Base-by-base conservation (phyloP, 1,140 invertebrate genomes). In the Drosophila yakuba region DNA sequence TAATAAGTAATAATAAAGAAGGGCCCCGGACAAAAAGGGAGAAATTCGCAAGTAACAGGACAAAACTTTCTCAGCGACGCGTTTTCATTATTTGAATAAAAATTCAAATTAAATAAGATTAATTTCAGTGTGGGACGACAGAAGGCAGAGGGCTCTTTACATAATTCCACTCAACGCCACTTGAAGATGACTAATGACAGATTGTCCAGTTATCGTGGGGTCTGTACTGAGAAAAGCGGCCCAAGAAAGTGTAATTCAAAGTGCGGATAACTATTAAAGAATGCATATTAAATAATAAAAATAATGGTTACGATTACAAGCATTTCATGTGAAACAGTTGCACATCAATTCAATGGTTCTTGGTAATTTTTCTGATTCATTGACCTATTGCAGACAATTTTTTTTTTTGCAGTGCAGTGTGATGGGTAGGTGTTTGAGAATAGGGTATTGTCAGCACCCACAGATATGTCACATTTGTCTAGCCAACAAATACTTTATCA, bases 101-200 rank as follows among this genome's bases (percentile, higher is more conserved):
- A 86, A 79, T 80, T 88, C 79, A 88, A 88, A 88, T 88, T 80
- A 88, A 89, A 83, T 83, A 89, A 89, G 84, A 88, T 89, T 88
- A 78, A 88, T 88, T 89, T 82, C 60, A 38, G 55, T 35, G 50
- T 41, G 17, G 35, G 17, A 20, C 8, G 35, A 20, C 25, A 43
- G 41, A 17, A 17, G 32, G 32, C 15, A 11, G 36, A 17, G 38
- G 15, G 48, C 32, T 36, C 74, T 84, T 79, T 55, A 71, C 84
- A 88, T 88, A 88, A 88, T 88, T 80, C 84, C 84, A 89, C 74
- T 89, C 84, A 89, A 84, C 84, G 84, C 80, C 80, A 80, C 84
- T 89, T 89, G 73, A 84, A 89, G 69, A 89, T 89, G 84, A 89
- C 84, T 89, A 89, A 89, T 89, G 84, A 84, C 86, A 61, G 56